Evolutionary conservation across 2,888 invertebrate species (phyloP), one percentile per base, ranked within the genome.

Genomic region (Eupithecia exiguata): DNA sequence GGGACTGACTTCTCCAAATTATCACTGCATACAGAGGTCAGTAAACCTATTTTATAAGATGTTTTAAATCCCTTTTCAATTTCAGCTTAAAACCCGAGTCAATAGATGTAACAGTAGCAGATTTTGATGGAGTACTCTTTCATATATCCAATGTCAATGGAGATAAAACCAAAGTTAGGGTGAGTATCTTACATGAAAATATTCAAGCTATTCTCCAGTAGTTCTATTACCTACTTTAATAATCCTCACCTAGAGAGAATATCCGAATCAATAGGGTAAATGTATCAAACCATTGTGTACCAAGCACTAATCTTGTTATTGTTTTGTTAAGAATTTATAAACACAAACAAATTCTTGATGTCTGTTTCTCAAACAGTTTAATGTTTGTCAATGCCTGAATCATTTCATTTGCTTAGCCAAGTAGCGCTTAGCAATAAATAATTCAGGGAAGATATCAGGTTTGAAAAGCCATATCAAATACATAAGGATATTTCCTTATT

Each of bases 81-180:
- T 97, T 80, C 94, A 98, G 98, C 82, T 96, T 97, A 91, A 99
- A 99, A 95, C 97, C 98, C 81, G 99, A 99, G 92, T 97, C 97
- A 84, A 98, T 98, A 90, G 99, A 99, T 95, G 97, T 99, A 86
- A 96, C 96, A 82, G 96, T 98, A 90, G 98, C 98, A 84, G 99
- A 99, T 95, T 99, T 99, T 95, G 99, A 99, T 96, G 99, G 99
- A 85, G 99, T 99, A 79, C 95, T 99, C 83, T 99, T 99, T 95
- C 99, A 99, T 95, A 97, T 99, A 95, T 99, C 99, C 79, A 99
- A 99, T 96, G 96, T 98, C 86, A 97, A 98, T 94, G 97, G 97
- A 87, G 99, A 99, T 93, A 99, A 99, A 96, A 97, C 97, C 87
- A 99, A 99, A 97, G 97, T 99, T 95, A 97, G 98, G 96, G 99